These are phyloP conservation scores for Aegithalos caudatus DNA, from an alignment of 2,113 vertebrate species.

Conservation along the genomic window DNA sequence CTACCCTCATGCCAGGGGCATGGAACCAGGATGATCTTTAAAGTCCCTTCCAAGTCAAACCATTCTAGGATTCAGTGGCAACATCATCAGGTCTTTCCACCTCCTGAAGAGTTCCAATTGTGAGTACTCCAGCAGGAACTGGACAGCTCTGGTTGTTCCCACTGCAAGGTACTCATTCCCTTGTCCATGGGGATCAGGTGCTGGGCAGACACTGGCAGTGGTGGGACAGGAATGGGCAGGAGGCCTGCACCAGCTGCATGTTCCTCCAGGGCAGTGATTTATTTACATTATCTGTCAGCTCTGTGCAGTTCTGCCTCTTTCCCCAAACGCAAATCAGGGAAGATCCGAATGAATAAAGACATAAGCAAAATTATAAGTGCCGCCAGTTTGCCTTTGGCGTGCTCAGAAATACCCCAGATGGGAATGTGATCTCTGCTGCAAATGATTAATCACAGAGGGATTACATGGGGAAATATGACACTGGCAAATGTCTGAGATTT, in stretches of 20 bases:
- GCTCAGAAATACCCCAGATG: background rate
- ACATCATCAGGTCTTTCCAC: background rate
- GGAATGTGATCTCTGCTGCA: constrained; percentile 16
- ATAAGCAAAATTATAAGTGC: background rate
- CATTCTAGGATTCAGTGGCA: background rate
- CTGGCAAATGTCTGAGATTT: background rate
- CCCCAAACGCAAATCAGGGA: background rate
- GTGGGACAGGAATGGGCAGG: background rate
- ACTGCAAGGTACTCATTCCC: fast-evolving
- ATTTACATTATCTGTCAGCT: background rate
- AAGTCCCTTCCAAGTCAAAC: background rate
- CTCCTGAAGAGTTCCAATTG: background rate
- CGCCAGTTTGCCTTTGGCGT: background rate
- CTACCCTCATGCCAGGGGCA: background rate
- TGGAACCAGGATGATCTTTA: fast-evolving
- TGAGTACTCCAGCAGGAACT: fast-evolving
- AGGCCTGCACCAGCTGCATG: background rate
- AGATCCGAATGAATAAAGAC: background rate
- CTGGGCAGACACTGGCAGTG: background rate
- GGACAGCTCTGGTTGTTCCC: background rate
- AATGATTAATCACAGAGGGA: constrained; percentile 1
- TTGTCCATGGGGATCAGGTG: background rate
- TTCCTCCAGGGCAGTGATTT: background rate
- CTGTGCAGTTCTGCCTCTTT: background rate
- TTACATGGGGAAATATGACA: background rate